Percentiles rank a stretch among this genome's conserved stretches.
phyloP scores from a whole-genome alignment of 2,888 invertebrate genomes.

The Mayetiola destructor region DNA sequence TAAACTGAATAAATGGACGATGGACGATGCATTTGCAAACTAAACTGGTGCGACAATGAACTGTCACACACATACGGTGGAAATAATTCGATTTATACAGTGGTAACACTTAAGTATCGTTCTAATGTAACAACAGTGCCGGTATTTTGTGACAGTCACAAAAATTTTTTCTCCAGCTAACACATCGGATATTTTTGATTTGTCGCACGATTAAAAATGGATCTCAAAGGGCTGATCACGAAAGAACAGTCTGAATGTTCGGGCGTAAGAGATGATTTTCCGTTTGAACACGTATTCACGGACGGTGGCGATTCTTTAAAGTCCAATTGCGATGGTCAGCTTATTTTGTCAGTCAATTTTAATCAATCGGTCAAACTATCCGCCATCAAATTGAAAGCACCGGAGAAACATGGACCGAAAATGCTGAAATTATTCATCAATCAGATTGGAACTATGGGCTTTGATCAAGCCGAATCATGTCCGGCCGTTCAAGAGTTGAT shows the following conservation, averaged over 20 bases:
- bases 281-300: constrained; percentile 55
- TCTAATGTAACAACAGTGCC: not conserved
- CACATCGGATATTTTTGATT: not conserved
- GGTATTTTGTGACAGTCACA: not conserved
- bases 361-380: constrained; percentile 88
- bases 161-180: not conserved
- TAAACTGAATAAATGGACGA: not conserved
- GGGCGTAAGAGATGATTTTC: constrained; percentile 89
- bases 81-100: constrained; percentile 5
- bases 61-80: constrained; percentile 3
- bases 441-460: constrained; percentile 89
- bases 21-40: constrained; percentile 7
- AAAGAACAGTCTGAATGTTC: constrained; percentile 88
- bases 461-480: constrained; percentile 80
- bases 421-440: constrained; percentile 88
- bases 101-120: not conserved
- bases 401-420: constrained; percentile 82
- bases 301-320: constrained; percentile 57
- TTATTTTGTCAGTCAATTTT: constrained; percentile 76
- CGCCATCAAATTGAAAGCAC: constrained; percentile 80
- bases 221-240: constrained; percentile 68
- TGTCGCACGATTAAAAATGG: constrained; percentile 53
- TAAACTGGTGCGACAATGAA: not conserved
- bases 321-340: constrained; percentile 89
- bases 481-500: constrained; percentile 74